These are phyloP conservation scores for Bombus balteatus DNA, from an alignment of 1,140 invertebrate genomes.

Conservation along the genomic window DNA sequence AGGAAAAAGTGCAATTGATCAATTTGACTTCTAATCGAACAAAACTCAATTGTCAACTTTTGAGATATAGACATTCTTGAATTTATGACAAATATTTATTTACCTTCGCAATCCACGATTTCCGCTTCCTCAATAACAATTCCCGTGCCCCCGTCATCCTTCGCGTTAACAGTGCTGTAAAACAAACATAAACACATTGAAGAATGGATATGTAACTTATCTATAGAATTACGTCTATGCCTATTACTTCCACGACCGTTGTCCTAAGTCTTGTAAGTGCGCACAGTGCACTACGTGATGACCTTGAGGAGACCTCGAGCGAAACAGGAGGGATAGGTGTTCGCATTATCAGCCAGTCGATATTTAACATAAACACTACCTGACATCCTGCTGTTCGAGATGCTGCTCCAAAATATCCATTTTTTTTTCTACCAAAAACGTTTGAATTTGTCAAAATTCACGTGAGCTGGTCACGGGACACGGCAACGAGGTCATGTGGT, in stretches of 20 bases:
- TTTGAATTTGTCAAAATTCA: conserved; percentile 84
- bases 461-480: conserved; percentile 84
- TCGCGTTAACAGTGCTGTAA: conserved; percentile 70
- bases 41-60: background rate
- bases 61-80: background rate
- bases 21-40: background rate
- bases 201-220: conserved; percentile 49
- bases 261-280: conserved; percentile 72
- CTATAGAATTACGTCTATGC: conserved; percentile 50
- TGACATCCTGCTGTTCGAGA: conserved; percentile 80
- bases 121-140: conserved; percentile 81
- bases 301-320: conserved; percentile 77
- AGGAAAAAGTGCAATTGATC: background rate
- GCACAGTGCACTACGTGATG: conserved; percentile 75
- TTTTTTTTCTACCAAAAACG: conserved; percentile 75
- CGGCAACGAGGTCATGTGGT: conserved; percentile 83
- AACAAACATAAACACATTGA: conserved; percentile 54
- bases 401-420: conserved; percentile 82
- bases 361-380: conserved; percentile 73
- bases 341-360: conserved; percentile 51
- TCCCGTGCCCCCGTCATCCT: conserved; percentile 74
- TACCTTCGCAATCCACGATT: conserved; percentile 82
- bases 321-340: conserved; percentile 61
- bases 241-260: conserved; percentile 65
- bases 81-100: conserved; percentile 37